phyloP scores from a whole-genome alignment of 1,140 invertebrate genomes.

The Tachypleus tridentatus region DNA sequence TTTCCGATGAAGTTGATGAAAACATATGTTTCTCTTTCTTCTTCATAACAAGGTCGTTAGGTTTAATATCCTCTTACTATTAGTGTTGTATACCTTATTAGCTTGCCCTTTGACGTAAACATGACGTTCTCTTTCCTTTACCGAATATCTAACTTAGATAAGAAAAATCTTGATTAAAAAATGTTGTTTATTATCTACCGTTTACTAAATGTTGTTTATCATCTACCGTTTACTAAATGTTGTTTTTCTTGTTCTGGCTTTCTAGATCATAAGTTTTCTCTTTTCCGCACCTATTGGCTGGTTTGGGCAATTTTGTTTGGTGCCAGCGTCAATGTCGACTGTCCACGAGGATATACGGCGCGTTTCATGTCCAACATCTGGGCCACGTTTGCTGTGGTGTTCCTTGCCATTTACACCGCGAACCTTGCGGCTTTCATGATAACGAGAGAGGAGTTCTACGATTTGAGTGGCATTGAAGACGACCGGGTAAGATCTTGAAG shows the following conservation, averaged over 20 bases:
- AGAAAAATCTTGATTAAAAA: no score
- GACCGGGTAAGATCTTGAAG: slow-evolving; percentile 35
- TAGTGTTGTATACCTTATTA: no score
- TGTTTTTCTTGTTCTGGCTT: slow-evolving; percentile 2
- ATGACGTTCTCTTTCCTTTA: no score
- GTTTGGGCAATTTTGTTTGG: slow-evolving; percentile 98
- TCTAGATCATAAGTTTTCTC: slow-evolving; percentile 64
- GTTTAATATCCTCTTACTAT: no score
- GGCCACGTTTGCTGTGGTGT: slow-evolving; percentile 94
- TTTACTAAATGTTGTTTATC: no score
- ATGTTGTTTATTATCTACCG: no score
- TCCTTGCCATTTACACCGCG: slow-evolving; percentile 86
- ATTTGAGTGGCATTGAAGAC: slow-evolving; percentile 86
- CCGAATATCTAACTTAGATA: no score
- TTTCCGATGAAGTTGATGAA: no score
- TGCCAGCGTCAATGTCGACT: slow-evolving; percentile 91
- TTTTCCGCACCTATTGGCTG: slow-evolving; percentile 95
- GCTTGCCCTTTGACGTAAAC: no score
- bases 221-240: no score
- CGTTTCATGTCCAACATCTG: slow-evolving; percentile 94
- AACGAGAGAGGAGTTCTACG: slow-evolving; percentile 91
- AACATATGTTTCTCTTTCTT: no score
- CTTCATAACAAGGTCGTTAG: no score
- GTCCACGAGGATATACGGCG: slow-evolving; percentile 81
- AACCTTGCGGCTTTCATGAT: slow-evolving; percentile 99